phyloP scores from a whole-genome alignment of 2,888 invertebrate species.

The Conomelus anceps region DNA sequence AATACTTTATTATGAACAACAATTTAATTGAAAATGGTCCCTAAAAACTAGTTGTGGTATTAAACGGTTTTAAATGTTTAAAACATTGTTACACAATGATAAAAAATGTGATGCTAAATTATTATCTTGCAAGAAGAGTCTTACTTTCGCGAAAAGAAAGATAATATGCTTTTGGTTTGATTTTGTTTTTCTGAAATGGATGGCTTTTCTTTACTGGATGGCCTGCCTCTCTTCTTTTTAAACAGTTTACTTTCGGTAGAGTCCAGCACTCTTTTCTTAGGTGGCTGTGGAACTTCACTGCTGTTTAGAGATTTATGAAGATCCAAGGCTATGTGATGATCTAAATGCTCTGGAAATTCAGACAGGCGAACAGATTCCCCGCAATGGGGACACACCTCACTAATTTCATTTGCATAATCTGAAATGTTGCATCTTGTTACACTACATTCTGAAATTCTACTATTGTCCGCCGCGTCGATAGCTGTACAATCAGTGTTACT shows the following conservation, averaged over 20 bases:
- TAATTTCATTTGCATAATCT: slow-evolving; percentile 31
- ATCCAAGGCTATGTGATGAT: slow-evolving; percentile 78
- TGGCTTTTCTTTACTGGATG: slow-evolving; percentile 20
- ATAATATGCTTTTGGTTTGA: slow-evolving; percentile 20
- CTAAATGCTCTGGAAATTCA: slow-evolving; percentile 66
- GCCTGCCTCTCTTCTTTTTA: slow-evolving; percentile 18
- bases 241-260: background rate
- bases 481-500: too few relatives aligned
- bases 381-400: slow-evolving; percentile 61
- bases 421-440: too few relatives aligned
- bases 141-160: slow-evolving; percentile 21
- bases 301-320: slow-evolving; percentile 59
- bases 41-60: background rate
- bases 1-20: background rate
- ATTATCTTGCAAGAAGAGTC: background rate
- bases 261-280: background rate
- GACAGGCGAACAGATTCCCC: slow-evolving; percentile 52
- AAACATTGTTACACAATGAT: background rate
- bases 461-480: background rate
- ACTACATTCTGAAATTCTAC: background rate
- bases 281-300: background rate
- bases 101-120: background rate
- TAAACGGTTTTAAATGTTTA: background rate
- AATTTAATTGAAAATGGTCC: background rate
- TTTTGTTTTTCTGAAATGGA: slow-evolving; percentile 1